Evolutionary conservation across 2,797 vertebrate genomes (phyloP).

Genomic region (Coilia nasus): DNA sequence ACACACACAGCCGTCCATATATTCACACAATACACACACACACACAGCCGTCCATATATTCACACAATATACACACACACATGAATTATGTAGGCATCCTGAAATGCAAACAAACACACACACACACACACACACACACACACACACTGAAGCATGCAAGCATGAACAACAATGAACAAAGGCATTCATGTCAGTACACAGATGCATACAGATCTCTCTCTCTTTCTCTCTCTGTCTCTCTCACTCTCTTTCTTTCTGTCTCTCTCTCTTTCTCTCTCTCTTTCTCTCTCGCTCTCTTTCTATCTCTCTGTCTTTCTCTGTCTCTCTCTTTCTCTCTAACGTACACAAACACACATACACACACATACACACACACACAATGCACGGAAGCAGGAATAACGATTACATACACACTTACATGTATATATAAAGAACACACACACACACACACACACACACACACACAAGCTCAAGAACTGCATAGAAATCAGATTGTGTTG

Average conservation of each 20-base stretch:
- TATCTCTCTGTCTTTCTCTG: too few species aligned
- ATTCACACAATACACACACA: neutral
- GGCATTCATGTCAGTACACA: constrained; percentile 22
- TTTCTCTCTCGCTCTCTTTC: too few species aligned
- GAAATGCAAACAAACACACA: constrained; percentile 55
- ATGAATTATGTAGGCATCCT: constrained; percentile 95
- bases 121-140: constrained; percentile 64
- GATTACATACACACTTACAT: too few species aligned
- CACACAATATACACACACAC: constrained; percentile 26
- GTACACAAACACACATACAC: too few species aligned
- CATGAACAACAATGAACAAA: constrained; percentile 16
- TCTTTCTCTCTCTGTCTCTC: too few species aligned
- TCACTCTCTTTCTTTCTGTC: too few species aligned
- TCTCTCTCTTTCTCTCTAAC: too few species aligned
- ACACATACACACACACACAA: too few species aligned
- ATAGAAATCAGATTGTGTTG: constrained; percentile 6
- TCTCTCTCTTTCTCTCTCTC: too few species aligned
- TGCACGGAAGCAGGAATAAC: too few species aligned
- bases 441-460: constrained; percentile 15
- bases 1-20: too few species aligned
- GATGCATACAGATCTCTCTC: neutral
- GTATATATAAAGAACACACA: neutral
- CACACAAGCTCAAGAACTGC: neutral
- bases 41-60: constrained; percentile 22
- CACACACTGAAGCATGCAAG: neutral